These are phyloP conservation scores for Lepidonotus clava DNA, from an alignment of 2,888 invertebrate species.

Conservation along the genomic window DNA sequence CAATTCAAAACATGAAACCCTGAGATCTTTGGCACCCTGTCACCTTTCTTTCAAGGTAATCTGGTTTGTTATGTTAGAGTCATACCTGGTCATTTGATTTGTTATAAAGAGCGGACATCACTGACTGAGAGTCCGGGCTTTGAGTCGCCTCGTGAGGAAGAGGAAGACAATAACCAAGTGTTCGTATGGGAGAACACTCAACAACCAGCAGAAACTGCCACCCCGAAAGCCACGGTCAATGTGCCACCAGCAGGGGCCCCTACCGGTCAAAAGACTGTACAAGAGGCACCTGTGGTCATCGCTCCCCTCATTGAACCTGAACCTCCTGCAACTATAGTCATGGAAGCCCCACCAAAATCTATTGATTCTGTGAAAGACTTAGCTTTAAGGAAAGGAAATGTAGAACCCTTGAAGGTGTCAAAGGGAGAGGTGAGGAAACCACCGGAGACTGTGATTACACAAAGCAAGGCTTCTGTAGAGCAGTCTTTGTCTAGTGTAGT, in stretches of 20 bases:
- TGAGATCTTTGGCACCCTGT: too few species aligned
- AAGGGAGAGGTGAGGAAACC: neutral
- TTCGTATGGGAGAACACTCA: conserved; percentile 7
- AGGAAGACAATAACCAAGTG: conserved; percentile 30
- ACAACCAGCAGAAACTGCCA: too few species aligned
- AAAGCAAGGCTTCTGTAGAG: neutral
- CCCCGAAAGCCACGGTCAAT: too few species aligned
- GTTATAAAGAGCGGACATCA: conserved; percentile 36
- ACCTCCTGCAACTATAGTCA: neutral
- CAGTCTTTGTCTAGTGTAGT: neutral
- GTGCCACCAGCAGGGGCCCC: too few species aligned
- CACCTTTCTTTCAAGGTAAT: too few species aligned
- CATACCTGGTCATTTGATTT: too few species aligned
- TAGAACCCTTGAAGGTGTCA: neutral
- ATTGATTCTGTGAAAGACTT: too few species aligned
- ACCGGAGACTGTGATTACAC: neutral
- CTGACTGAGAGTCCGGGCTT: conserved; percentile 45
- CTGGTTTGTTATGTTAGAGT: too few species aligned
- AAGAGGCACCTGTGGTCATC: too few species aligned
- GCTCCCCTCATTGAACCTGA: neutral
- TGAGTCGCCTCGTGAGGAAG: conserved; percentile 25
- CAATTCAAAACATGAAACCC: too few species aligned
- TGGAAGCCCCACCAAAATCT: neutral
- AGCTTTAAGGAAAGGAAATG: neutral
- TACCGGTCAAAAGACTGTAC: too few species aligned